Base-by-base conservation (phyloP, 2,797 vertebrate genomes). In the Denticeps clupeoides region DNA sequence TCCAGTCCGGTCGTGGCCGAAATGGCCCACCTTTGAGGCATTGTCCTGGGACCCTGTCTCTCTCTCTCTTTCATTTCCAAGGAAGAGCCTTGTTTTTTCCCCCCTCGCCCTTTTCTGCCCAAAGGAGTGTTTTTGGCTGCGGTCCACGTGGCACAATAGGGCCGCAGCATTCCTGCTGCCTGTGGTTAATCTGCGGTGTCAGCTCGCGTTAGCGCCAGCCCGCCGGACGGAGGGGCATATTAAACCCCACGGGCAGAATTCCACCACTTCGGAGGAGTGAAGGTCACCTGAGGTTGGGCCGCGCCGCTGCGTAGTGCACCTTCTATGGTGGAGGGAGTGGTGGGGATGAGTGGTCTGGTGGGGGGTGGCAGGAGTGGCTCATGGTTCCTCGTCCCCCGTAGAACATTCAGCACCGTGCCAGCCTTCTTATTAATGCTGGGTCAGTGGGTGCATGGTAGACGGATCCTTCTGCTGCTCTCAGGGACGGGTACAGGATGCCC, bases 151-250 rank as follows among this genome's bases (percentile, higher is more conserved):
- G 88, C 87, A 93, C 90, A 91, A 93, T 97, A 89, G 80, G 67
- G 81, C 85, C 78, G 70, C 82, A 68, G 89, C 89, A 97, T 97
- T 96, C 91, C 89, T 93, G 88, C 89, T 94, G 92, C 94, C 92
- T 96, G 89, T 83, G 79, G 87, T 87, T 97, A 97, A 97, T 97
- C 92, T 95, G 88, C 73, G 86, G 87, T 96, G 94, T 97, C 94
- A 94, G 89, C 87, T 89, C 85, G 89, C 87, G 91, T 98, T 98
- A 97, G 94, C 86, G 82, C 85, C 84, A 86, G 89, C 84, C 87
- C 82, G 82, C 87, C 91, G 89, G 93, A 90, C 87, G 83, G 89
- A 88, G 88, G 87, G 86, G 87, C 90, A 98, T 91, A 93, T 93
- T 93, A 88, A 88, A 71, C 75, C 64, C 84, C 88, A 86, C 84